Base-by-base conservation (phyloP, 2,797 vertebrate species). In the Stomatorhinus walkeri region DNA sequence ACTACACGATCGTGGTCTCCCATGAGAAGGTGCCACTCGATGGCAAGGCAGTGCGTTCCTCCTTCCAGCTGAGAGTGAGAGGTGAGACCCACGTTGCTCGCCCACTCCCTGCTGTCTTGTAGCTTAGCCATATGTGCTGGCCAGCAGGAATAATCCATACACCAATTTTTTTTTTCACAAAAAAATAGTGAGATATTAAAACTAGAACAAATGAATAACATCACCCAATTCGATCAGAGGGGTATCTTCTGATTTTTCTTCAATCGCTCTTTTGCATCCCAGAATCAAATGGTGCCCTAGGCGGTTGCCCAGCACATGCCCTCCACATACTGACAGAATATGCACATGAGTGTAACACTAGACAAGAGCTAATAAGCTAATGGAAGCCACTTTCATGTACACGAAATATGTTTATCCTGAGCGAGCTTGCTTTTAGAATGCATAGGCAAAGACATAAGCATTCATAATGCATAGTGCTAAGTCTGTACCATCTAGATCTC, bases 1-100 rank as follows among this genome's bases (percentile, higher is more conserved):
- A 96, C 36, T 99, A 99, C 7, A 98, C 97, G 48, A 94, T 99
- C 32, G 91, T 95, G 8, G 97, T 94, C 6, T 92, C 95, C 90
- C 97, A 96, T 46, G 97, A 96, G 56, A 95, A 95, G 0, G 95
- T 94, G 91, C 95, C 90, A 91, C 96, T 91, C 88, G 43, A 94
- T 91, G 85, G 46, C 0, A 91, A 93, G 85, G 84, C 14, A 7
- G 28, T 16, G 84, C 92, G 91, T 1, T 96, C 96, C 91, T 95
- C 94, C 89, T 99, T 99, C 90, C 93, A 93, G 43, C 93, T 99
- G 64, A 93, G 93, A 72, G 97, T 98, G 87, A 97, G 97, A 96
- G 97, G 98, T 99, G 93, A 91, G 87, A 19, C 54, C 6, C 10
- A 52, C 22, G 12, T 59, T 1, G 0, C n/a, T 2, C 52, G 0